Conservation (phyloP, 2,797 vertebrate species). For the Phoebastria nigripes region DNA sequence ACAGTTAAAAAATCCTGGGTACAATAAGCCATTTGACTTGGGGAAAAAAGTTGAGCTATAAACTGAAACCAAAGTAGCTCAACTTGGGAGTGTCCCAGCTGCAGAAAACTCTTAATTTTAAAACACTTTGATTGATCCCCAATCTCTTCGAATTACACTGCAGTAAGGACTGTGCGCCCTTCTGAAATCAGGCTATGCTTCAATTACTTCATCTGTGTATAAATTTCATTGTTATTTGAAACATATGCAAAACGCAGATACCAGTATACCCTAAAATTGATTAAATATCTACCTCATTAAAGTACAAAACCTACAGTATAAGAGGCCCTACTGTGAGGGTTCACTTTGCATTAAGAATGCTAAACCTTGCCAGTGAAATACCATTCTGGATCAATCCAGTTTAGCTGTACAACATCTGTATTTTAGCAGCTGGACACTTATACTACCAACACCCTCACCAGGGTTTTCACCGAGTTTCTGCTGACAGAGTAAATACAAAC, state of each 20-base stretch:
- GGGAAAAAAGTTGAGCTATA: slow-evolving; percentile 44
- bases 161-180: slow-evolving; percentile 51
- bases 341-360: slow-evolving; percentile 57
- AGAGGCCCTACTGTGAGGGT: slow-evolving; percentile 60
- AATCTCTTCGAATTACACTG: slow-evolving; percentile 68
- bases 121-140: slow-evolving; percentile 72
- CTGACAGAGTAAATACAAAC: neutral
- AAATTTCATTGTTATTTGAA: slow-evolving; percentile 77
- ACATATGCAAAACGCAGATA: slow-evolving; percentile 72
- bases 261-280: slow-evolving; percentile 68
- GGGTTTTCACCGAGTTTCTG: neutral
- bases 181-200: slow-evolving; percentile 63
- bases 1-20: slow-evolving; percentile 49
- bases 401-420: slow-evolving; percentile 42
- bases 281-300: slow-evolving; percentile 76
- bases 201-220: slow-evolving; percentile 76
- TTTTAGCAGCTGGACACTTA: slow-evolving; percentile 31
- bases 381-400: slow-evolving; percentile 35
- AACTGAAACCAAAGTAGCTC: slow-evolving; percentile 66
- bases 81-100: slow-evolving; percentile 68
- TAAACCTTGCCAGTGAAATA: slow-evolving; percentile 60
- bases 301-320: slow-evolving; percentile 52
- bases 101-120: slow-evolving; percentile 68
- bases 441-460: neutral
- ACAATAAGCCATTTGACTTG: slow-evolving; percentile 58